A percentile compares a stretch with the other conserved stretches of the same genome.
These are phyloP conservation scores for Bactericera cockerelli DNA, from an alignment of 1,140 invertebrate genomes.

Conservation along the genomic window DNA sequence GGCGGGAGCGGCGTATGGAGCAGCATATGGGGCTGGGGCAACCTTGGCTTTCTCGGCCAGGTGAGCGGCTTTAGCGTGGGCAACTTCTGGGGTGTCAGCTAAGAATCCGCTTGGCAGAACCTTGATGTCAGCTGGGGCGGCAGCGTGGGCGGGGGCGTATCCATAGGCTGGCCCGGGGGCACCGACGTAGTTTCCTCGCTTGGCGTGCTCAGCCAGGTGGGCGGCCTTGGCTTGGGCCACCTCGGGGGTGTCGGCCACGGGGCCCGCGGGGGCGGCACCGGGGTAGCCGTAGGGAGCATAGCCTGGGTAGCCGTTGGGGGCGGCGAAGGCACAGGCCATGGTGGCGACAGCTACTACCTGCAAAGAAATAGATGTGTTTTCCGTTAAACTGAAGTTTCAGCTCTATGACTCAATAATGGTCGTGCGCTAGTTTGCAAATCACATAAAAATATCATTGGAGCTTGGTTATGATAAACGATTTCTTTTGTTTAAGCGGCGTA, in stretches of 20 bases:
- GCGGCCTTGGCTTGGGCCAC: conserved; percentile 39
- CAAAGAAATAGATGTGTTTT: background rate
- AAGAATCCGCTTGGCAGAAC: conserved; percentile 16
- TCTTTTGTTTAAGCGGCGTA: too few relatives aligned
- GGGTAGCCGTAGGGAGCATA: conserved; percentile 11
- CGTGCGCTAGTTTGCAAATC: too few relatives aligned
- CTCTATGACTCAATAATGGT: too few relatives aligned
- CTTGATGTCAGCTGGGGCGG: too few relatives aligned
- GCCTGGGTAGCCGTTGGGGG: conserved; percentile 32
- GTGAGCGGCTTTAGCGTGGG: conserved; percentile 21
- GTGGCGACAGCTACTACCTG: conserved; percentile 33
- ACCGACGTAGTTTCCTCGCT: conserved; percentile 22
- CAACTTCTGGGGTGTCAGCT: conserved; percentile 13
- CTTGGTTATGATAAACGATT: too few relatives aligned
- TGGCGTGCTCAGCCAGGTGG: conserved; percentile 37
- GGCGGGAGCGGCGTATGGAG: conserved; percentile 18
- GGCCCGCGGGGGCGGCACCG: conserved; percentile 20
- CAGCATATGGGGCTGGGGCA: conserved; percentile 20
- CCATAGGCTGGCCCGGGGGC: conserved; percentile 19
- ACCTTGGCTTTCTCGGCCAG: conserved; percentile 14
- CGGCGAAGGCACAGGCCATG: conserved; percentile 35
- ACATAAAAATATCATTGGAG: too few relatives aligned
- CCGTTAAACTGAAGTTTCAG: too few relatives aligned
- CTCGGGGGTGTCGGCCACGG: conserved; percentile 38
- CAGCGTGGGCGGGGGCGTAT: conserved; percentile 21